Evolutionary conservation across 2,113 vertebrate genomes (phyloP).

Genomic region (Cryptotis parvus): DNA sequence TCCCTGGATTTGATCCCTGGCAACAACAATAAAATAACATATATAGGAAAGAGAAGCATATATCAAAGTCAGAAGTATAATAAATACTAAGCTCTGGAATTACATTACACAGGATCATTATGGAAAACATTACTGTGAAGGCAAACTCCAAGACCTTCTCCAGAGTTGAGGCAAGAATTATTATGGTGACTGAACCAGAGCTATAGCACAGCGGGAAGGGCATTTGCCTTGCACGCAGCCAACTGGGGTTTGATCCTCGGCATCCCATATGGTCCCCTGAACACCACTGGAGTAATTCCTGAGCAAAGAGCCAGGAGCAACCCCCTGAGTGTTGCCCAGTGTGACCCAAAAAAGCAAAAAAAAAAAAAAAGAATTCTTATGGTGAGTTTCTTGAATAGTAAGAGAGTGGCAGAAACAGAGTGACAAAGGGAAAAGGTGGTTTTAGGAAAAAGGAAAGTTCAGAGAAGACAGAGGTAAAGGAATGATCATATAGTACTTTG

Average conservation of each 20-base stretch:
- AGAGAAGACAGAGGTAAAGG: not conserved
- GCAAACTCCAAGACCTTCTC: not conserved
- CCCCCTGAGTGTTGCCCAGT: no score
- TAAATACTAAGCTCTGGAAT: not conserved
- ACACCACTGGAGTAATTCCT: no score
- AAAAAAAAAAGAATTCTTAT: conserved; percentile 12
- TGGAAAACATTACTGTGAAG: conserved; percentile 6
- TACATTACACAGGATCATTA: not conserved
- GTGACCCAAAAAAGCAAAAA: no score
- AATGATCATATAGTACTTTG: not conserved
- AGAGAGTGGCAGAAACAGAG: not conserved
- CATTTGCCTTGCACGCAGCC: no score
- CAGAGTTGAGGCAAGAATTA: not conserved
- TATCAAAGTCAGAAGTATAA: not conserved
- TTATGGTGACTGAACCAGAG: not conserved
- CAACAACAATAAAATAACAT: no score
- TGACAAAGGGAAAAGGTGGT: not conserved
- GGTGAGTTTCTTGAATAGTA: not conserved
- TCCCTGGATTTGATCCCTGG: no score
- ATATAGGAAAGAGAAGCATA: conserved; percentile 22
- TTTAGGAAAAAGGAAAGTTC: not conserved
- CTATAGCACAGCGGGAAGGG: no score
- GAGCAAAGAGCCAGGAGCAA: no score
- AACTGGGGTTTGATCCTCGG: no score
- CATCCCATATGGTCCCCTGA: no score